Evolutionary conservation across 2,888 invertebrate genomes (phyloP), one percentile per base, ranked within the genome.

Genomic region (Palloptera scutellata): DNA sequence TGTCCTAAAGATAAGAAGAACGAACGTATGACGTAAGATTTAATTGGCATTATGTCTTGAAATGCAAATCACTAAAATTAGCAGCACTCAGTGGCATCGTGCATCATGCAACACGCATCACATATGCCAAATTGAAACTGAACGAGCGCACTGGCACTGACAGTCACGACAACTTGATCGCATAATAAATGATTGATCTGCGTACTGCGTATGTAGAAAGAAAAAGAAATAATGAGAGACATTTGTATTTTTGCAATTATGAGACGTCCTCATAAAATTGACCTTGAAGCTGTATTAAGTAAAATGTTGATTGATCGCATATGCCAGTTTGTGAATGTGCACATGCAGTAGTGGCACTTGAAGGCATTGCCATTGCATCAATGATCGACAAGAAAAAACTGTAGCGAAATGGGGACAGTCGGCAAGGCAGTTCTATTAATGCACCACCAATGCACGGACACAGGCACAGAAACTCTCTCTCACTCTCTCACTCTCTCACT

Each of bases 221-320:
- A 67, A 61, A 62, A 45, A 53, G 58, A 55, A 53, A 57, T 41
- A 41, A 6, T 48, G 11, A n/a, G n/a, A n/a, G n/a, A n/a, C n/a
- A n/a, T n/a, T 4, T 48, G 11, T 15, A 10, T n/a, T 13, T 48
- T 48, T 48, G 48, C 48, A 48, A 48, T 15, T 48, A 15, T 48
- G 48, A 15, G 11, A 2, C 15, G 48, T 48, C 30, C 30, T 42
- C 59, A 58, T 12, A 69, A 71, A 63, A 71, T 73, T 79, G 80
- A 79, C 79, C 78, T 80, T 77, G 78, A 71, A 75, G 74, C 79
- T 76, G 80, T 78, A 80, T 80, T 79, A 79, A 79, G 77, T 78
- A 76, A 40, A 40, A 73, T 76, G n/a, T 79, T 79, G 78, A 79
- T 79, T 75, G 78, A 79, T 79, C 79, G 78, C 75, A 73, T 75